A percentile compares a stretch with the other conserved stretches of the same genome.
Conservation (phyloP, 2,797 vertebrate species). For the Serranus cabrilla region DNA sequence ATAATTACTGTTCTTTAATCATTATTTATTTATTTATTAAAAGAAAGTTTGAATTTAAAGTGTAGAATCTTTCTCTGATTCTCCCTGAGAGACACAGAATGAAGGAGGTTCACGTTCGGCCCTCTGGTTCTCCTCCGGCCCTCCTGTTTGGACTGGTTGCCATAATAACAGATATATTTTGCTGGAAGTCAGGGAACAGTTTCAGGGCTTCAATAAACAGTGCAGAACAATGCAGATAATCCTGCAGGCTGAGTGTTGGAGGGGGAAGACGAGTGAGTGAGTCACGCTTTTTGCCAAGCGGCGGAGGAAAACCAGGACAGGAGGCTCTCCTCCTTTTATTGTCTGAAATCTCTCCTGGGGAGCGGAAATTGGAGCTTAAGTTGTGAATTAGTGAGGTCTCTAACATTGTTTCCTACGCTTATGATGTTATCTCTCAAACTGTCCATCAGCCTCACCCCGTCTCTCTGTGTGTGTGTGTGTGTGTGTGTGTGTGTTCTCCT, state of each 20-base stretch:
- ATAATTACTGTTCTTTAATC: no score
- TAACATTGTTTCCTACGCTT: constrained; percentile 27
- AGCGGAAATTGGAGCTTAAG: constrained; percentile 59
- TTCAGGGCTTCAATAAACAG: constrained; percentile 70
- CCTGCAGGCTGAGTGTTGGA: constrained; percentile 13
- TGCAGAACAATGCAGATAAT: constrained; percentile 50
- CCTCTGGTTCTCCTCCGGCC: constrained; percentile 61
- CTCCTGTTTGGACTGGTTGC: constrained; percentile 74
- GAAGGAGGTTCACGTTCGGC: no score
- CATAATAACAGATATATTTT: constrained; percentile 71
- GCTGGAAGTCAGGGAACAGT: constrained; percentile 58
- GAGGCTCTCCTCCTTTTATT: constrained; percentile 25
- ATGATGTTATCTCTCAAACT: constrained; percentile 36
- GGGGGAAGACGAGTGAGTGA: constrained; percentile 9
- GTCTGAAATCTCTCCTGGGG: not conserved
- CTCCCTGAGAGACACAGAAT: no score
- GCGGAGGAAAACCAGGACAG: constrained; percentile 65
- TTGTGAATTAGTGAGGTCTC: constrained; percentile 51
- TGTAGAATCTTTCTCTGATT: no score
- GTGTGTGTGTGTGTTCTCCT: constrained; percentile 20
- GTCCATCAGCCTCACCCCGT: constrained; percentile 10
- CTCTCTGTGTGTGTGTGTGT: not conserved
- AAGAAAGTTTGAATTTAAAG: no score
- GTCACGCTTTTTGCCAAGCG: constrained; percentile 32
- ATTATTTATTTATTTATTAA: no score